These are phyloP conservation scores for Drepanosiphum platanoidis DNA, from an alignment of 2,888 invertebrate species.

Conservation along the genomic window DNA sequence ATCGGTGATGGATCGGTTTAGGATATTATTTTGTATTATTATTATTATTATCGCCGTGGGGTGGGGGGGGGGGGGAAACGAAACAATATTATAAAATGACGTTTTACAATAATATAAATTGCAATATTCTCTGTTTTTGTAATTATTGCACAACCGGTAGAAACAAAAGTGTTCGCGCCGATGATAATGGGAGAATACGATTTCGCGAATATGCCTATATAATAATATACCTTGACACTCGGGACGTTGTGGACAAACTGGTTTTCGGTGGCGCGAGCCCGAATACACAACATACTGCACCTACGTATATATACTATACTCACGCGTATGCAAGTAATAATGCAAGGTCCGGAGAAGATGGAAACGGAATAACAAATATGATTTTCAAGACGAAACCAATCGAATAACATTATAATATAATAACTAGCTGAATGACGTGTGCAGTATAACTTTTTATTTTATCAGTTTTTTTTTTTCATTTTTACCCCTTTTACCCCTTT, in stretches of 20 bases:
- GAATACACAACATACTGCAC: neutral
- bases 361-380: neutral
- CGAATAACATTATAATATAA: neutral
- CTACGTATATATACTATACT: neutral
- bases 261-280: conserved; percentile 24
- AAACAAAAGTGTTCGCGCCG: too few relatives aligned
- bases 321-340: neutral
- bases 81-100: neutral
- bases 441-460: neutral
- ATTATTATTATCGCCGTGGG: neutral
- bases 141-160: neutral
- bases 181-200: neutral
- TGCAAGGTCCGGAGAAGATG: neutral
- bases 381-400: neutral
- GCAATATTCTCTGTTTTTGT: too few relatives aligned
- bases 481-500: too few relatives aligned
- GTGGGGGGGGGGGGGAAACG: neutral
- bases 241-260: conserved; percentile 47
- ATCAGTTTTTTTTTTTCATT: too few relatives aligned
- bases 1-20: neutral
- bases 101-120: too few relatives aligned
- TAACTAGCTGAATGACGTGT: neutral
- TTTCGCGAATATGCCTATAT: neutral
- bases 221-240: conserved; percentile 39
- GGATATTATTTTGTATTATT: conserved; percentile 1